Conservation (phyloP, 1,140 invertebrate species). For the Melipona quadrifasciata region DNA sequence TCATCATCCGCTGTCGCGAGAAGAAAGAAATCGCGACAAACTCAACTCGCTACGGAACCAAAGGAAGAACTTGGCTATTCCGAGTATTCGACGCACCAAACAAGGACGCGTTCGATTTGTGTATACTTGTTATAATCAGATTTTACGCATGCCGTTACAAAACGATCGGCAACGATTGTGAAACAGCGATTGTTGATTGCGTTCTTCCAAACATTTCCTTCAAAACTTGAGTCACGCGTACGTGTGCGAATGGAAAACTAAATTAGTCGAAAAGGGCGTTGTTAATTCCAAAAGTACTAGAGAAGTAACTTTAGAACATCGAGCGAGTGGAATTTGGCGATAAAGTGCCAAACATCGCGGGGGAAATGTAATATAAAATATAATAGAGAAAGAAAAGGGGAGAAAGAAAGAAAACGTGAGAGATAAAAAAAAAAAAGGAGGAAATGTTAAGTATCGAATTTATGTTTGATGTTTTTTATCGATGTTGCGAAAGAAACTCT, state of each 20-base stretch:
- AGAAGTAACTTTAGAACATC: neutral
- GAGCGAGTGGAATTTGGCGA: too few relatives aligned
- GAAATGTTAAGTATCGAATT: neutral
- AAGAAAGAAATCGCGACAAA: neutral
- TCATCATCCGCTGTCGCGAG: neutral
- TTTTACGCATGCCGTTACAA: slow-evolving; percentile 47
- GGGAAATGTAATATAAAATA: neutral
- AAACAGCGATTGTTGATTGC: slow-evolving; percentile 40
- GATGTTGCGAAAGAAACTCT: neutral
- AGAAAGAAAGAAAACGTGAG: neutral
- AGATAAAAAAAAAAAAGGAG: neutral
- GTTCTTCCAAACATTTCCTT: slow-evolving; percentile 21
- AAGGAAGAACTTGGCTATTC: neutral
- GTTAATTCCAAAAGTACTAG: neutral
- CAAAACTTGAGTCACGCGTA: neutral
- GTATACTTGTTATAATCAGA: slow-evolving; percentile 17
- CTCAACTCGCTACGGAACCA: neutral
- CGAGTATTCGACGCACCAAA: neutral
- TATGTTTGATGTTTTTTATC: neutral
- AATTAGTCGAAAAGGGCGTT: neutral
- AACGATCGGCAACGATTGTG: slow-evolving; percentile 20
- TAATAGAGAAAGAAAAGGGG: neutral
- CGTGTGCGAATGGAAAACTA: neutral
- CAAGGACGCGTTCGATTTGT: slow-evolving; percentile 25
- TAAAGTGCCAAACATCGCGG: neutral